These are phyloP conservation scores for Amia ocellicauda DNA, from an alignment of 2,113 vertebrate genomes.

Conservation along the genomic window DNA sequence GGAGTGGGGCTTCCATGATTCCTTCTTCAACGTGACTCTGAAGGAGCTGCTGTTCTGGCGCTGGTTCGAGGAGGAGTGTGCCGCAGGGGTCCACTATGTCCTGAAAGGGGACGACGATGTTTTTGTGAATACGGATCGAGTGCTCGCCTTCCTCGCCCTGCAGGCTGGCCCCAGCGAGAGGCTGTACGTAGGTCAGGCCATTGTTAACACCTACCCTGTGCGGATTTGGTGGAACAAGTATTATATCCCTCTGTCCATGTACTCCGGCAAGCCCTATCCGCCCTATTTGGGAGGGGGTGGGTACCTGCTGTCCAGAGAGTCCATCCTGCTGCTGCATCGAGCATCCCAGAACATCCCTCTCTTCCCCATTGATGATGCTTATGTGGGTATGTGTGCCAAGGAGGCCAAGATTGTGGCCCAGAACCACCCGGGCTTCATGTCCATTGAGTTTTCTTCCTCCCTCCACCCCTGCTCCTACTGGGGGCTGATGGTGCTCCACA, in stretches of 20 bases:
- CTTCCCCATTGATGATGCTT: slow-evolving; percentile 34
- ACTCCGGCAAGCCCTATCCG: slow-evolving; percentile 19
- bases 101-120: slow-evolving; percentile 31
- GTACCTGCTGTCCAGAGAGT: slow-evolving; percentile 27
- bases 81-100: not conserved
- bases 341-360: slow-evolving; percentile 18
- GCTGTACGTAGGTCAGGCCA: slow-evolving; percentile 24
- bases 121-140: slow-evolving; percentile 25
- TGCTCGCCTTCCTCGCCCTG: slow-evolving; percentile 5
- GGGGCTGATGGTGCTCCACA: slow-evolving; percentile 25
- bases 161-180: not conserved
- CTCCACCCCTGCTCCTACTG: slow-evolving; percentile 3
- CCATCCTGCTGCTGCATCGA: slow-evolving; percentile 12
- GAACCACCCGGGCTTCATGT: slow-evolving; percentile 25
- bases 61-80: slow-evolving; percentile 23
- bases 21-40: slow-evolving; percentile 35
- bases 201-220: slow-evolving; percentile 14
- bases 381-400: slow-evolving; percentile 30
- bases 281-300: slow-evolving; percentile 28
- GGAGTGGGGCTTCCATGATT: slow-evolving; percentile 31
- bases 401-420: slow-evolving; percentile 10
- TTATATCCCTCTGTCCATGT: slow-evolving; percentile 23
- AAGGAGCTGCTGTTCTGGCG: slow-evolving; percentile 33
- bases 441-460: slow-evolving; percentile 12
- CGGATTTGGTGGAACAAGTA: slow-evolving; percentile 26